Base-by-base conservation (phyloP, 2,888 invertebrate species). In the Diarsia dahlii region DNA sequence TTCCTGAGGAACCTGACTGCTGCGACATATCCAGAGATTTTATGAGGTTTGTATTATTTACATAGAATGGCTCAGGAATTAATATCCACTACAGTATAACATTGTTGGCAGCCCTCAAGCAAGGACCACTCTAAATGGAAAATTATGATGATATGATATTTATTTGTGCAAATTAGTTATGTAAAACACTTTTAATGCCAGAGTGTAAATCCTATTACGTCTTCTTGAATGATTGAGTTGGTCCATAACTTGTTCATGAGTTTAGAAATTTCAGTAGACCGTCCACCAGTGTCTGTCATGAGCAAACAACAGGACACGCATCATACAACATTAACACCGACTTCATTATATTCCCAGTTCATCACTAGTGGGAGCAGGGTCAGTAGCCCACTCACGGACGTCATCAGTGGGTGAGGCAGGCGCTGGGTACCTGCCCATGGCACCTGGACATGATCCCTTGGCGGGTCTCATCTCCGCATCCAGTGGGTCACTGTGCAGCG, bases 401-500 rank as follows among this genome's bases (percentile, higher is more conserved):
- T 97, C 97, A 60, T 97, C 97, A 15, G 91, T 97, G 76, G 91
- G 92, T 28, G 86, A 90, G 60, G 90, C 71, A 0, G 85, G 70
- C 67, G 90, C 69, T 1, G 86, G 72, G 70, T 86, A 98, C 93
- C 97, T 98, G 79, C 97, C 97, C 73, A 98, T 98, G 98, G 97
- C 97, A n/a, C 97, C 97, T 12, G 91, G 91, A 0, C 92, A 91
- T 80, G 94, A 93, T 65, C 87, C 88, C 48, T 83, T 87, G 78
- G 89, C 89, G 28, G 92, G 93, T 3, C 91, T 93, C 50, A 87
- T 94, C 54, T 93, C 97, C 3, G 97, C 97, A 48, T 98, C 98
- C 87, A 97, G 97, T 87, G 98, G 98, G 86, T 98, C 98, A 67
- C 97, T 98, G 34, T 98, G 98, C 69, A 98, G 98, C 74, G 98